Conservation (phyloP, 2,113 vertebrate species). For the Lepus timidus region DNA sequence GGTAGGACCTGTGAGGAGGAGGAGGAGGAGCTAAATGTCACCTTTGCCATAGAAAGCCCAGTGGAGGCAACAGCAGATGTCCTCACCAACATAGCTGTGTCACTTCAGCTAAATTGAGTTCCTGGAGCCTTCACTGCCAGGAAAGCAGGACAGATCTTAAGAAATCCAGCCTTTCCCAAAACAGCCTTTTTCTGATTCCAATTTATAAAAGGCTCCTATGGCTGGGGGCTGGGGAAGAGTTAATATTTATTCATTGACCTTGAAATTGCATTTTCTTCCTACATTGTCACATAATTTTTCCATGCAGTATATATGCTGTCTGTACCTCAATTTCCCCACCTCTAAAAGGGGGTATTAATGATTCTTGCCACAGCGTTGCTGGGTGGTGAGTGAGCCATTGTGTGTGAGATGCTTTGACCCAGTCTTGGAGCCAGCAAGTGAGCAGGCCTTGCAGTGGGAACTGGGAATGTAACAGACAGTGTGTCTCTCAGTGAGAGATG, state of each 20-base stretch:
- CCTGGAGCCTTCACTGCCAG: not conserved
- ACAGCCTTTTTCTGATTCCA: not conserved
- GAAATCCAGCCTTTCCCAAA: not conserved
- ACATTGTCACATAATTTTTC: not conserved
- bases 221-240: not conserved
- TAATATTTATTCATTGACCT: not conserved
- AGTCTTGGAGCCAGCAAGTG: not conserved
- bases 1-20: not conserved
- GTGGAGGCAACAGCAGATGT: not conserved
- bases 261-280: not conserved
- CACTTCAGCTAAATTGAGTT: not conserved
- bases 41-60: slow-evolving; percentile 8
- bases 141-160: not conserved
- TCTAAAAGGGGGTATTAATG: not conserved
- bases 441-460: not conserved
- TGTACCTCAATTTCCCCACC: not conserved
- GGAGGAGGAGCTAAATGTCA: not conserved
- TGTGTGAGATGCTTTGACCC: not conserved
- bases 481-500: not conserved
- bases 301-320: not conserved
- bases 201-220: not conserved
- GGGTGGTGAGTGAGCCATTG: not conserved
- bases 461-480: not conserved
- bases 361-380: not conserved
- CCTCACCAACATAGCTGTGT: not conserved